Base-by-base conservation (phyloP, 2,888 invertebrate genomes). In the Parelbella ahira region DNA sequence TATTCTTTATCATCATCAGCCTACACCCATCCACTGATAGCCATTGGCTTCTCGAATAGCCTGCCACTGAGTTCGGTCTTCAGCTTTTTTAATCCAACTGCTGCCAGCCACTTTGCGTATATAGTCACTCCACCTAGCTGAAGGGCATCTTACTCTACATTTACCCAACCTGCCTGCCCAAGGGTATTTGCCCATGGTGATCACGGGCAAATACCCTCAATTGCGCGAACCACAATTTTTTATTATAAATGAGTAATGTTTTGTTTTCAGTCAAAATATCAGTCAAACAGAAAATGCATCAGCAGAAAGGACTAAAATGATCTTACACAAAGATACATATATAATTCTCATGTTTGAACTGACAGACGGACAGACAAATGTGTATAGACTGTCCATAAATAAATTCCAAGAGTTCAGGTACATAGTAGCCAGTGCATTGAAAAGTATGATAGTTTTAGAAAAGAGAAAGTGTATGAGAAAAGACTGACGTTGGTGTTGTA, bases 351-450 rank as follows among this genome's bases (percentile, higher is more conserved):
- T 59, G 0, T 28, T 87, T 0, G 45, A 50, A 1, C 49, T 84
- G 0, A 75, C 81, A 10, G 51, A 81, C 39, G 71, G 72, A 27
- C 57, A 58, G 1, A 65, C 51, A 0, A 48, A 54, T 2, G 63
- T 63, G 0, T 79, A 74, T 10, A 49, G 82, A 4, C 33, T 86
- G 2, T 69, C 75, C 0, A 54, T 78, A 2, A 53, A 50, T 0
- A 80, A 81, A 34, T 87, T 86, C 38, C 80, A 82, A 1, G 84
- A 82, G 19, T 41, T 87, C 0, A 54, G 86, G 19, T 86, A 54
- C 21, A 55, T 61, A 0, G 49, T 87, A 8, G 84, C 87, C 0
- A 74, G 68, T 7, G 81, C 81, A 0, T 51, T 86, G 44, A 87
- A 87, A 24, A 72, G 57, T 32, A 63, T 84, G 54, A 80, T 87